Evolutionary conservation across 2,797 vertebrate species (phyloP).

Genomic region (Myotis vivesi): DNA sequence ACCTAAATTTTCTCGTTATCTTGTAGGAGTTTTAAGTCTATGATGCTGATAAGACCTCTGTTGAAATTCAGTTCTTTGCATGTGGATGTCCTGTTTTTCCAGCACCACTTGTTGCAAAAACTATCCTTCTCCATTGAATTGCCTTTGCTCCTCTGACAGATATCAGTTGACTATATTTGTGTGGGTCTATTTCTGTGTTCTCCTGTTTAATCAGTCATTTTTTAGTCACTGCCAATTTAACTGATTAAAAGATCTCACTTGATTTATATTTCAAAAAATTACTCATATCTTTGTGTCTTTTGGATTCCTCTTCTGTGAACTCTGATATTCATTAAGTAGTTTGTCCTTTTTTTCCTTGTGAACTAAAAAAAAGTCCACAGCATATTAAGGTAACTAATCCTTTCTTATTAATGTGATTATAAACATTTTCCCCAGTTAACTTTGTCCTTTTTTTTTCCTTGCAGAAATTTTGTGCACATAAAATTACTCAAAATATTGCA

Average conservation of each 20-base stretch:
- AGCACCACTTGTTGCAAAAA: not conserved
- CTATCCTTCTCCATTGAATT: not conserved
- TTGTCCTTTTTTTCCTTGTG: not conserved
- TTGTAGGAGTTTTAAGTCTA: not conserved
- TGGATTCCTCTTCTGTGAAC: not conserved
- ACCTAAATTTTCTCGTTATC: not conserved
- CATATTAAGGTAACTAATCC: not conserved
- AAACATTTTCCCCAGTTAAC: not conserved
- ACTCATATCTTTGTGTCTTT: not conserved
- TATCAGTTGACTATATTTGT: not conserved
- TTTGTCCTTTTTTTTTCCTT: not conserved
- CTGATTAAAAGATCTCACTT: not conserved
- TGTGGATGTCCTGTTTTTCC: not conserved
- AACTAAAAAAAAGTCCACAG: not conserved
- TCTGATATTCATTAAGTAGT: not conserved
- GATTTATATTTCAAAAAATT: not conserved
- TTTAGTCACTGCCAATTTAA: not conserved
- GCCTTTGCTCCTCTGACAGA: not conserved
- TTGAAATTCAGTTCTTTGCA: not conserved
- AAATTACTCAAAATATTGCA: not conserved
- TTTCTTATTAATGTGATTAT: not conserved
- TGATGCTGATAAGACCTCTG: not conserved
- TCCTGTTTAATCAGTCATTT: not conserved
- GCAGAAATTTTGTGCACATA: not conserved
- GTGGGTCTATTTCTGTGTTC: not conserved